Conservation (phyloP, 2,113 vertebrate genomes). For the Neolamprologus kungweensis region DNA sequence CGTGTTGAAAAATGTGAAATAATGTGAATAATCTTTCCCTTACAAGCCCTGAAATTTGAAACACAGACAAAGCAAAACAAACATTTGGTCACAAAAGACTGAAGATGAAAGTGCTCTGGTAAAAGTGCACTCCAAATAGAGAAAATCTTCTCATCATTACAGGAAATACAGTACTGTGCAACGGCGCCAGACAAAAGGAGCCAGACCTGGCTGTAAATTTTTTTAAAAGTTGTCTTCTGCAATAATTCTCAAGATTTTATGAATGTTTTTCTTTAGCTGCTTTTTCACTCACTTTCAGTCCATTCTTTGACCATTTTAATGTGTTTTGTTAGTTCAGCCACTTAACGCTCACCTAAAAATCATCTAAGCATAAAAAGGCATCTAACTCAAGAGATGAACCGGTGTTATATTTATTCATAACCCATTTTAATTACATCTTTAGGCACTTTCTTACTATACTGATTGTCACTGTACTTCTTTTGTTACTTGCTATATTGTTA, state of each 20-base stretch:
- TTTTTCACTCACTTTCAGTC: neutral
- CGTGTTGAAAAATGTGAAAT: neutral
- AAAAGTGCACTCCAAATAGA: neutral
- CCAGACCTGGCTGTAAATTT: neutral
- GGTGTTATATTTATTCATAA: neutral
- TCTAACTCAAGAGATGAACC: neutral
- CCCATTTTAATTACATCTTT: neutral
- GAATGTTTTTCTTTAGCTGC: neutral
- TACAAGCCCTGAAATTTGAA: neutral
- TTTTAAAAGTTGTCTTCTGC: fast-evolving
- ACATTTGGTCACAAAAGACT: neutral
- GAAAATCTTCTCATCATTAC: neutral
- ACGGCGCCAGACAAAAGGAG: neutral
- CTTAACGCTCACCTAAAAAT: neutral
- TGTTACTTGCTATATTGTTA: neutral
- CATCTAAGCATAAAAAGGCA: neutral
- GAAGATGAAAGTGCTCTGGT: neutral
- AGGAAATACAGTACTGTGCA: neutral
- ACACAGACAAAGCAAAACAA: neutral
- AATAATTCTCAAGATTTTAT: neutral
- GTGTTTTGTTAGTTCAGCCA: neutral
- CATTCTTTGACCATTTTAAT: neutral
- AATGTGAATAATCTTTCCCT: neutral
- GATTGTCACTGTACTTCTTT: neutral
- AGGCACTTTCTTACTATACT: neutral